Evolutionary conservation across 2,113 vertebrate genomes (phyloP).

Genomic region (Noctilio leporinus): DNA sequence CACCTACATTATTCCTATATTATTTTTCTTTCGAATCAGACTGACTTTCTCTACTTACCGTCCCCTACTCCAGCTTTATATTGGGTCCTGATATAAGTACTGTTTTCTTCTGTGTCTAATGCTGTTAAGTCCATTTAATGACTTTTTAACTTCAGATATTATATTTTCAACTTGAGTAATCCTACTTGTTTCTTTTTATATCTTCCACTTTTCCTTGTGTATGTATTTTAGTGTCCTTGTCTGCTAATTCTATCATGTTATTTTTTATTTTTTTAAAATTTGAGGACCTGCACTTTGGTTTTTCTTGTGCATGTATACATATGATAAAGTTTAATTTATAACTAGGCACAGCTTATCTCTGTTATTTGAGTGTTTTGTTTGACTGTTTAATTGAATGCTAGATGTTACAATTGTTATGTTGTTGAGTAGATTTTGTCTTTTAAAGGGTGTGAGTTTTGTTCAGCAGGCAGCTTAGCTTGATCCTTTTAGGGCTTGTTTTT

Average conservation of each 20-base stretch:
- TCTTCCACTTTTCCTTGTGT: neutral
- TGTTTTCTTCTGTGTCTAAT: neutral
- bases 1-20: neutral
- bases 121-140: neutral
- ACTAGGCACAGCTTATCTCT: neutral
- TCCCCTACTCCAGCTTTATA: neutral
- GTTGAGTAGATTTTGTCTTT: conserved; percentile 15
- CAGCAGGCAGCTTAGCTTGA: neutral
- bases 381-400: neutral
- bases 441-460: neutral
- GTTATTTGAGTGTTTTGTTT: neutral
- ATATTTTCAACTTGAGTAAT: neutral
- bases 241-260: neutral
- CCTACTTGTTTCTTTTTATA: neutral
- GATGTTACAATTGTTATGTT: neutral
- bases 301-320: neutral
- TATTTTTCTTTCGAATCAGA: neutral
- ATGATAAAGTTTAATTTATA: neutral
- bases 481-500: neutral
- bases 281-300: neutral
- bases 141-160: neutral
- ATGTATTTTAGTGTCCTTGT: neutral
- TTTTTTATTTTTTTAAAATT: neutral
- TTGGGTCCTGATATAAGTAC: neutral
- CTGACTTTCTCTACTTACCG: neutral